phyloP scores from a whole-genome alignment of 2,797 vertebrate species.

The Acomys russatus region DNA sequence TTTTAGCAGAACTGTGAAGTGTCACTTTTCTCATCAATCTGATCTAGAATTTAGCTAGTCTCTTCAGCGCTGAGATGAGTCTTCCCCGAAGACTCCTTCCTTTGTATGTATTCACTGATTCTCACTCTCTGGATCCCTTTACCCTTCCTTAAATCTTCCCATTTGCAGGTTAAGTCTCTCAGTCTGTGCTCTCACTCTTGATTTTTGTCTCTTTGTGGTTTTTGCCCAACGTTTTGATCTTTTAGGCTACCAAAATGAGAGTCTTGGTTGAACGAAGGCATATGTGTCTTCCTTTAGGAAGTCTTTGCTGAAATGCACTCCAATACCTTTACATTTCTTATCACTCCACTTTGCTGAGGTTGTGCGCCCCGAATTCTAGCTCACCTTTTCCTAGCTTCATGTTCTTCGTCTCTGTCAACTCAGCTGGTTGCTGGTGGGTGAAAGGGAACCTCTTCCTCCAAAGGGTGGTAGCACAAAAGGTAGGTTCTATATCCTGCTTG shows the following conservation, averaged over 20 bases:
- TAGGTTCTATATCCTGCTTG: neutral
- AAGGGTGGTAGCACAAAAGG: neutral
- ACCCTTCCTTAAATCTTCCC: neutral
- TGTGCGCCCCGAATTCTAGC: neutral
- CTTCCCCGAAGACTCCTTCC: neutral
- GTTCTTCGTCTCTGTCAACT: neutral
- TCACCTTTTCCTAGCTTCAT: neutral
- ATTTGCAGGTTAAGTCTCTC: neutral
- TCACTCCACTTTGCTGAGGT: neutral
- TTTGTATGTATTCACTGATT: neutral
- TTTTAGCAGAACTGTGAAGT: neutral
- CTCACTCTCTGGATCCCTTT: neutral
- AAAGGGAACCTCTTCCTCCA: neutral
- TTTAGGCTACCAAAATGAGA: neutral
- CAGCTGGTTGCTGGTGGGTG: neutral
- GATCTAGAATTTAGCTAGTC: neutral
- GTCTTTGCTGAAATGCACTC: neutral
- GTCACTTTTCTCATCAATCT: constrained; percentile 12
- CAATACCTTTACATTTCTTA: neutral
- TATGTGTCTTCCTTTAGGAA: neutral
- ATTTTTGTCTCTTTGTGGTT: neutral
- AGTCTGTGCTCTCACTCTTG: neutral
- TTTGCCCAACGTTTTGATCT: neutral
- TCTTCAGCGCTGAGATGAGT: neutral
- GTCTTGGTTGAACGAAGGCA: neutral